Evolutionary conservation across 2,888 invertebrate genomes (phyloP), one percentile per base, ranked within the genome.

Genomic region (Dasypolia templi): DNA sequence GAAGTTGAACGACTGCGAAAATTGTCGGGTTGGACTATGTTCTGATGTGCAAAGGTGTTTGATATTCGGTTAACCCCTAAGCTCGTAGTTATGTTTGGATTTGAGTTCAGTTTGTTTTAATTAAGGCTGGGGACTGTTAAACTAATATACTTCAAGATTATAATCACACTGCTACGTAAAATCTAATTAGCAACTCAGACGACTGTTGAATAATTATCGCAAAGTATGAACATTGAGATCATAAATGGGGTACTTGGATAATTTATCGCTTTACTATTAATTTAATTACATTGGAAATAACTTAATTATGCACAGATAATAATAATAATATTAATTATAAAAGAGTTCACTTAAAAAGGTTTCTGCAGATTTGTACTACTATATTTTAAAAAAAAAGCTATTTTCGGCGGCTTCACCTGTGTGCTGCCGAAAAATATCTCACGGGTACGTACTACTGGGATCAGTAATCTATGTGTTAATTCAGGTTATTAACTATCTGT

Each of bases 1-100:
- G 58, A 62, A 64, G 66, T 75, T 65, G 70, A 46, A 39, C 56
- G 56, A 70, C 53, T 55, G 63, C 22, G 51, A 72, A 51, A 51
- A 83, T 70, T 53, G 49, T 46, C 26, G 46, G 69, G 42, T 65
- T 12, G 39, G 19, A 26, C 17, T 46, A 6, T 44, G 55, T 58
- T 32, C 32, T 39, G 26, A 66, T 53, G 46, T 67, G 76, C 35
- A 32, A 77, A 75, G 17, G 17, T 39, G 49, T 22, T 39, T 17
- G 11, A 32, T 65, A 62, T 75, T 71, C 75, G 58, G 49, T 42
- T 55, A 72, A 64, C 42, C 42, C 62, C 12, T 22, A n/a, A 26
- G 35, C 44, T 39, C 3, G 19, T 42, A 63, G 35, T 51, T 55
- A 26, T 53, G n/a, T 67, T 67, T 62, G 22, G 3, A 59, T 42